A percentile compares a stretch with the other conserved stretches of the same genome.
phyloP scores from a whole-genome alignment of 2,888 invertebrate species.

The Eupithecia inturbata region DNA sequence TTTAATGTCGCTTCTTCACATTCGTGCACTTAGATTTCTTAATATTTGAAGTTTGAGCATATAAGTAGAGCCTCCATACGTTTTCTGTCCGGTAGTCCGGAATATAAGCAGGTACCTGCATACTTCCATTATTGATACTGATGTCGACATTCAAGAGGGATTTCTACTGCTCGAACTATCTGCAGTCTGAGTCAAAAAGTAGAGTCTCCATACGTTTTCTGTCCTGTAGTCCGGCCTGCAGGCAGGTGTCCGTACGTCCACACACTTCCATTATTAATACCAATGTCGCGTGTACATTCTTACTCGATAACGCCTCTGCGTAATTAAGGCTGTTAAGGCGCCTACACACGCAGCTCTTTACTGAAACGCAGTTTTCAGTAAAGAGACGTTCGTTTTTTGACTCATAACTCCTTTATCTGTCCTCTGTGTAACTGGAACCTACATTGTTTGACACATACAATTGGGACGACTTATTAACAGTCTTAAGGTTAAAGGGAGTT shows the following conservation, averaged over 20 bases:
- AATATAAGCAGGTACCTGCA: too few species aligned
- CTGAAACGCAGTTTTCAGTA: too few species aligned
- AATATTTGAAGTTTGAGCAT: background rate
- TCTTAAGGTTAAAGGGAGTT: too few species aligned
- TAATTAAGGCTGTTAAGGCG: constrained; percentile 79
- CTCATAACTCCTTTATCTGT: constrained; percentile 11
- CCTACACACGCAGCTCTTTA: constrained; percentile 55
- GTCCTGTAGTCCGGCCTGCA: constrained; percentile 68
- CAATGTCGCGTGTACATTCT: constrained; percentile 84
- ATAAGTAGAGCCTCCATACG: constrained; percentile 21
- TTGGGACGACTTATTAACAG: too few species aligned
- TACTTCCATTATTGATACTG: constrained; percentile 84
- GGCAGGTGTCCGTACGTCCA: constrained; percentile 70
- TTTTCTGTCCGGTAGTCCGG: constrained; percentile 62
- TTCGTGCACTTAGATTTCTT: background rate
- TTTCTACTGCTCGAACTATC: background rate
- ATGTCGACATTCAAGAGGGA: background rate
- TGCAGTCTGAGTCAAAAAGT: background rate
- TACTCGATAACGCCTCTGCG: constrained; percentile 82
- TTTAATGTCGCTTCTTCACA: background rate
- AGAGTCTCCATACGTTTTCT: constrained; percentile 26
- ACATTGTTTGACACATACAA: background rate
- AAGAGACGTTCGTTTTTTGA: background rate
- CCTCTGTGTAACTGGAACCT: constrained; percentile 1
- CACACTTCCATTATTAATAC: constrained; percentile 85